These are phyloP conservation scores for Trachelus iudaicus DNA, from an alignment of 2,888 invertebrate species.

Conservation along the genomic window DNA sequence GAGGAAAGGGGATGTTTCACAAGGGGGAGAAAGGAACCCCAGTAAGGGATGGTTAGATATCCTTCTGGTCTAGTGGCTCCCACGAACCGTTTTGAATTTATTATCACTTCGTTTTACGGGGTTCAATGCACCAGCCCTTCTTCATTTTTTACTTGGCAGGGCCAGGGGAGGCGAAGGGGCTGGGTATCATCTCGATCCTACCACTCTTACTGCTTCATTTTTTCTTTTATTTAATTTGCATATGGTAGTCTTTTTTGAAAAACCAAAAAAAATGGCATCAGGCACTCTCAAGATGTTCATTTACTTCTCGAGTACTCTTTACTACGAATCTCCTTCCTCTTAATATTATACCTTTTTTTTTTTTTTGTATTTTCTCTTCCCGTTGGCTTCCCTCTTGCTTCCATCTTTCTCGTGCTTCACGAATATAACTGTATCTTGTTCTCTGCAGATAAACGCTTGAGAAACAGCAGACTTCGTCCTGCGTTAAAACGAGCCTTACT, in stretches of 20 bases:
- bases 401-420: neutral
- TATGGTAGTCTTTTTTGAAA: neutral
- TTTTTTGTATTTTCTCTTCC: neutral
- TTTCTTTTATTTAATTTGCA: neutral
- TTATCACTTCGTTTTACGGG: slow-evolving; percentile 14
- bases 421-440: neutral
- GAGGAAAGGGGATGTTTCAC: neutral
- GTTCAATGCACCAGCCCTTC: slow-evolving; percentile 43
- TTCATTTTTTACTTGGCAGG: neutral
- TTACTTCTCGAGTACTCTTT: neutral
- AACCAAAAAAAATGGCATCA: neutral
- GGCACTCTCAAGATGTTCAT: neutral
- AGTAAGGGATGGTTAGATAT: neutral
- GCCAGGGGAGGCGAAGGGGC: neutral
- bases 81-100: slow-evolving; percentile 3
- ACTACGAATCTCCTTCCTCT: neutral
- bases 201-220: neutral
- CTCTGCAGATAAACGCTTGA: slow-evolving; percentile 53
- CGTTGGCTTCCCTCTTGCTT: neutral
- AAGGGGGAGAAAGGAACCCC: neutral
- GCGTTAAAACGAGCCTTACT: slow-evolving; percentile 37
- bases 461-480: slow-evolving; percentile 53
- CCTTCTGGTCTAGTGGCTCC: neutral
- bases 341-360: neutral
- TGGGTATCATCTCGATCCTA: neutral